Evolutionary conservation across 2,113 vertebrate species (phyloP), one percentile per base, ranked within the genome.

Genomic region (Passer domesticus): DNA sequence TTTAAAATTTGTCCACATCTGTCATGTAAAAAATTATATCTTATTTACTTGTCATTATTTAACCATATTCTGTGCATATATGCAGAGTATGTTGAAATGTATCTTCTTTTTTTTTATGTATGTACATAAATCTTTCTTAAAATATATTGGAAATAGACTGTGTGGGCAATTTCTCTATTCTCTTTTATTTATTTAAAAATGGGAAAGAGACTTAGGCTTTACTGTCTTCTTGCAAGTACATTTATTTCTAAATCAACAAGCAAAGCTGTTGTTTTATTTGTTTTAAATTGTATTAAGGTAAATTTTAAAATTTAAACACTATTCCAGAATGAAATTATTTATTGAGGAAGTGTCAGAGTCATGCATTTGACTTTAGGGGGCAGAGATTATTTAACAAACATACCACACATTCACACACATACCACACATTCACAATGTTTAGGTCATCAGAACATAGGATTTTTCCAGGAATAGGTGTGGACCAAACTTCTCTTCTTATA

Each of bases 361-460:
- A 22, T 35, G 3, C 35, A 66, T 80, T 92, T 83, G 20, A n/a
- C 50, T 70, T 78, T 7, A 30, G 35, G 18, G 20, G 23, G 4
- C 23, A 72, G 55, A 47, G 44, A 13, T 63, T 62, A 59, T 67
- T 46, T 81, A 37, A 46, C 23, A 81, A 77, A 73, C 66, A 5
- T 24, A 58, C 53, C 9, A 56, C 10, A 28, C 5, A 15, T 31
- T 75, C 39, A 50, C 28, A 67, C 35, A 73, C 66, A 5, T 24
- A 58, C 53, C 9, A 56, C 10, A 28, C 5, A 15, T 31, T 75
- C 39, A 50, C 28, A 67, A 1, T 41, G 30, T 70, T 75, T 33
- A 55, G 13, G 30, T 78, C 23, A 62, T 60, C 8, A 25, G 30
- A 67, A 52, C 1, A 0, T 11, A 17, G 19, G 1, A 0, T 7